Conservation (phyloP, 2,797 vertebrate genomes). For the Gymnocypris eckloni region DNA sequence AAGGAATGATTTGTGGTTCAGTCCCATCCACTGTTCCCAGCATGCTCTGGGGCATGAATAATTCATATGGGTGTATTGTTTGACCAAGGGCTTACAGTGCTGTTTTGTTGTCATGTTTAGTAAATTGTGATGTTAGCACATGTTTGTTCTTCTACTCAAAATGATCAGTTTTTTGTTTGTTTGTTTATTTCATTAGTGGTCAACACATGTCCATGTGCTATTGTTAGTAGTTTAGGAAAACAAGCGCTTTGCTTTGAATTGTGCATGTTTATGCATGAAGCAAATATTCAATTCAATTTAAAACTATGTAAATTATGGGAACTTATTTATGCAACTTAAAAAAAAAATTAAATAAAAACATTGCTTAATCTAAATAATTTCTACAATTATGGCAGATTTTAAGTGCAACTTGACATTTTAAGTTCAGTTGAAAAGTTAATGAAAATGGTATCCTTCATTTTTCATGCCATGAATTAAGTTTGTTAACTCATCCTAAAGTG, state of each 20-base stretch:
- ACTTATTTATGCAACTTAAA: neutral
- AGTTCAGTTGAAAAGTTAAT: neutral
- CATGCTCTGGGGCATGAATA: neutral
- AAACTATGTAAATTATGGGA: neutral
- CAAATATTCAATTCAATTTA: neutral
- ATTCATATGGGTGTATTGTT: constrained; percentile 19
- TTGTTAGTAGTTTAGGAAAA: constrained; percentile 15
- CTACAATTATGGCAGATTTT: neutral
- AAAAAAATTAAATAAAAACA: neutral
- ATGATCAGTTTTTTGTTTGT: neutral
- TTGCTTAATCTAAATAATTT: neutral
- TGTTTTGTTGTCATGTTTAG: constrained; percentile 12
- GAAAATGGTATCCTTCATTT: neutral
- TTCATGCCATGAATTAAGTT: neutral
- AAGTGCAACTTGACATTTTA: neutral
- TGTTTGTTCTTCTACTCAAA: constrained; percentile 9
- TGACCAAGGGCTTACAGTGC: constrained; percentile 18
- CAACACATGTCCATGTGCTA: neutral
- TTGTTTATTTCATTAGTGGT: neutral
- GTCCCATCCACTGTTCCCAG: neutral
- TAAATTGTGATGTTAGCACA: neutral
- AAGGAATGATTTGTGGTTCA: neutral
- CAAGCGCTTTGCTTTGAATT: neutral
- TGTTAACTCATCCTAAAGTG: neutral
- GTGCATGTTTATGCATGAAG: neutral